These are phyloP conservation scores for Sinocyclocheilus rhinocerous DNA, from an alignment of 2,113 vertebrate genomes.

Conservation along the genomic window DNA sequence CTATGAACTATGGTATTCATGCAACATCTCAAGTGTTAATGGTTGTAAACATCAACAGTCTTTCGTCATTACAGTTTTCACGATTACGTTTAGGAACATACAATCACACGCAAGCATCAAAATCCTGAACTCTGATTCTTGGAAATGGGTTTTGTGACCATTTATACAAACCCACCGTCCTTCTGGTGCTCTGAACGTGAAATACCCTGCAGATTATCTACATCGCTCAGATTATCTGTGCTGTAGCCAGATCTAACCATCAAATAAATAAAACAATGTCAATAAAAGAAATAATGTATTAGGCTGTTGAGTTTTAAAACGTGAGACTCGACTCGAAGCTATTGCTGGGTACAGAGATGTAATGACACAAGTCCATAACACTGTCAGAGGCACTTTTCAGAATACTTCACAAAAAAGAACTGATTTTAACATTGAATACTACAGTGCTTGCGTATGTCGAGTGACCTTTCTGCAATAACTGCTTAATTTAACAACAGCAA, in stretches of 20 bases:
- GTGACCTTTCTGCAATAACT: background rate
- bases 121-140: slow-evolving; percentile 20
- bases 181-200: slow-evolving; percentile 4
- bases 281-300: slow-evolving; percentile 24
- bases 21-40: background rate
- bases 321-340: slow-evolving; percentile 20
- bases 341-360: slow-evolving; percentile 35
- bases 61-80: background rate
- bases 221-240: slow-evolving; percentile 34
- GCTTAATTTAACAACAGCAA: background rate
- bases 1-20: slow-evolving; percentile 4
- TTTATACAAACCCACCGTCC: background rate
- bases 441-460: background rate
- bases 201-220: slow-evolving; percentile 35
- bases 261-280: slow-evolving; percentile 47
- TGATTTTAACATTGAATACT: background rate
- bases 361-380: background rate
- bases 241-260: slow-evolving; percentile 8
- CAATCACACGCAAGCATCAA: slow-evolving; percentile 4
- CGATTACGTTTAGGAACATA: background rate
- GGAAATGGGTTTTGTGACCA: background rate
- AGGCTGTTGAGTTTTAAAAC: background rate
- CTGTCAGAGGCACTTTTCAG: slow-evolving; percentile 35
- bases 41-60: slow-evolving; percentile 26
- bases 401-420: background rate